A percentile compares a stretch with the other conserved stretches of the same genome.
Evolutionary conservation across 2,888 invertebrate species (phyloP).

Genomic region (Hylaea fasciaria): DNA sequence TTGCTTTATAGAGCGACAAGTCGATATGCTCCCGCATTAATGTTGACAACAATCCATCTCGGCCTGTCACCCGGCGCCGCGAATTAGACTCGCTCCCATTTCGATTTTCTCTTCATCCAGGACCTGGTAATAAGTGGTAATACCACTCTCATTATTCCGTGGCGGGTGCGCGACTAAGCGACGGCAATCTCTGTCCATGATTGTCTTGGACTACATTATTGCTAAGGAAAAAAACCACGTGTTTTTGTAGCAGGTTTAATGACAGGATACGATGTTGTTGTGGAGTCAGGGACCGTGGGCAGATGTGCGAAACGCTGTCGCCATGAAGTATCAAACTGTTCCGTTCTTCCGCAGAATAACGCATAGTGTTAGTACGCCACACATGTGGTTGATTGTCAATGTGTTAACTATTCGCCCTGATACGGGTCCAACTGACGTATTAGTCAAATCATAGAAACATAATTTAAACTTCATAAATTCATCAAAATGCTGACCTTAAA

Average conservation of each 20-base stretch:
- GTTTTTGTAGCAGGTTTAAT: slow-evolving; percentile 72
- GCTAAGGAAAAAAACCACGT: slow-evolving; percentile 61
- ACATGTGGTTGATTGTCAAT: slow-evolving; percentile 51
- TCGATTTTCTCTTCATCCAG: slow-evolving; percentile 76
- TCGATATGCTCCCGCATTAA: slow-evolving; percentile 81
- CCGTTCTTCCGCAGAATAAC: slow-evolving; percentile 58
- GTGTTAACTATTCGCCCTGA: slow-evolving; percentile 19
- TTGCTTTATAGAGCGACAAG: slow-evolving; percentile 69
- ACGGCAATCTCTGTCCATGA: slow-evolving; percentile 67
- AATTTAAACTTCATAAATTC: too few relatives aligned
- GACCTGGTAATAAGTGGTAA: slow-evolving; percentile 63
- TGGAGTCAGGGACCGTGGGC: slow-evolving; percentile 62
- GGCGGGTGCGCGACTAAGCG: slow-evolving; percentile 57
- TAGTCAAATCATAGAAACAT: slow-evolving; percentile 20
- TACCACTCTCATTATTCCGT: slow-evolving; percentile 62
- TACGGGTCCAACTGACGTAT: slow-evolving; percentile 21
- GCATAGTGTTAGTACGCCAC: slow-evolving; percentile 37
- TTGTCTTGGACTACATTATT: slow-evolving; percentile 67
- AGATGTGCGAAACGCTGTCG: slow-evolving; percentile 74
- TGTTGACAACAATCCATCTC: slow-evolving; percentile 83
- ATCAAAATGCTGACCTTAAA: too few relatives aligned
- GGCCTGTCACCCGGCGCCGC: slow-evolving; percentile 78
- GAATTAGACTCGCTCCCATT: slow-evolving; percentile 81
- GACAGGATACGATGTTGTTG: slow-evolving; percentile 80
- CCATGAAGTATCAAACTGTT: slow-evolving; percentile 65